These are phyloP conservation scores for Parnassius orleans DNA, from an alignment of 2,888 invertebrate genomes.

Conservation along the genomic window DNA sequence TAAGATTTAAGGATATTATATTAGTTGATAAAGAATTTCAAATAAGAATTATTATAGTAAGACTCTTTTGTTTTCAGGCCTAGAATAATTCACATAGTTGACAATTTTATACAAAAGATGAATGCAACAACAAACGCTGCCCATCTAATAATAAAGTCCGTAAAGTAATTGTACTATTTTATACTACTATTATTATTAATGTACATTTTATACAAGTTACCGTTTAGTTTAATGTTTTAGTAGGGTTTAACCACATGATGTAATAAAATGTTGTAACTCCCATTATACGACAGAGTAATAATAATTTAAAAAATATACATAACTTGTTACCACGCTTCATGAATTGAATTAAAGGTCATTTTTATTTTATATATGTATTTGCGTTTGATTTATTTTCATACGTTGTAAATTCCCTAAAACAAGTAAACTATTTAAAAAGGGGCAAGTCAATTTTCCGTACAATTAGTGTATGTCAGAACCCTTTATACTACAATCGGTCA, in stretches of 20 bases:
- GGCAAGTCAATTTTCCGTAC: no score
- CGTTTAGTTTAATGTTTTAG: constrained; percentile 75
- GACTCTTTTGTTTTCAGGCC: constrained; percentile 58
- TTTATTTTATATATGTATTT: constrained; percentile 67
- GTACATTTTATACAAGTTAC: constrained; percentile 81
- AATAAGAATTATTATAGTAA: constrained; percentile 8
- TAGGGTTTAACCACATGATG: constrained; percentile 68
- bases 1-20: constrained; percentile 14
- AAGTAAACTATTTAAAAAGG: no score
- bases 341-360: constrained; percentile 79
- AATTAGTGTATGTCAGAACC: no score
- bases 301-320: constrained; percentile 60
- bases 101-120: constrained; percentile 65
- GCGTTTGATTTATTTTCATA: neutral
- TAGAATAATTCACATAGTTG: constrained; percentile 66
- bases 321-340: constrained; percentile 80
- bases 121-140: constrained; percentile 64
- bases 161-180: constrained; percentile 71
- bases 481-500: no score
- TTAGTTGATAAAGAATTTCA: constrained; percentile 2
- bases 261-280: constrained; percentile 74
- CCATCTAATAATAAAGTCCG: constrained; percentile 49
- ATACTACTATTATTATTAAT: constrained; percentile 61
- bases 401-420: neutral
- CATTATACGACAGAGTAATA: constrained; percentile 69